phyloP scores from a whole-genome alignment of 1,140 invertebrate species.

The Nautilus pompilius region DNA sequence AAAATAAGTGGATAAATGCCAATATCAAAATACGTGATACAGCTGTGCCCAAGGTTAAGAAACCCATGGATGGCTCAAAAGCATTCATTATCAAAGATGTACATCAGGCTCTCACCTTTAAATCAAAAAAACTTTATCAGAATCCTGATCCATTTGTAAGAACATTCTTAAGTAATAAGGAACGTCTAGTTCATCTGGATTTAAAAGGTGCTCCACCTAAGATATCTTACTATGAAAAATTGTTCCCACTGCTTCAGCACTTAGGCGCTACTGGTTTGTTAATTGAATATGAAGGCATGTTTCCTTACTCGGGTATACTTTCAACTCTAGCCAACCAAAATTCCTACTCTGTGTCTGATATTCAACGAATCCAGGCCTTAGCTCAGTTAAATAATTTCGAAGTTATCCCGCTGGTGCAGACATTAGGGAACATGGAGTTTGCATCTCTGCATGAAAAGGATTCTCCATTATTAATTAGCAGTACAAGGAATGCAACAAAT shows the following conservation, averaged over 20 bases:
- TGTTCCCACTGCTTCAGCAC: constrained; percentile 65
- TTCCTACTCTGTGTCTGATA: constrained; percentile 57
- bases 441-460: constrained; percentile 76
- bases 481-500: constrained; percentile 73
- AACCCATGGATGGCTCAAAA: no score
- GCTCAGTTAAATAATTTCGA: constrained; percentile 68
- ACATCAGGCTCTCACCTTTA: no score
- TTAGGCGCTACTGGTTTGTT: constrained; percentile 83
- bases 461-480: no score
- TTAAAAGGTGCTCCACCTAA: constrained; percentile 43
- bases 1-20: no score
- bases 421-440: constrained; percentile 83
- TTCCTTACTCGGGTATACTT: constrained; percentile 76
- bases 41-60: no score
- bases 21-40: no score
- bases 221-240: constrained; percentile 26
- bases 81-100: no score
- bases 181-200: constrained; percentile 36
- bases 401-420: constrained; percentile 91
- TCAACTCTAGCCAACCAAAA: constrained; percentile 62
- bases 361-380: constrained; percentile 61
- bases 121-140: no score
- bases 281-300: constrained; percentile 97
- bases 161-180: no score
- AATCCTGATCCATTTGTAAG: no score